These are phyloP conservation scores for Mylabris phalerata DNA, from an alignment of 1,140 invertebrate genomes.

Conservation along the genomic window DNA sequence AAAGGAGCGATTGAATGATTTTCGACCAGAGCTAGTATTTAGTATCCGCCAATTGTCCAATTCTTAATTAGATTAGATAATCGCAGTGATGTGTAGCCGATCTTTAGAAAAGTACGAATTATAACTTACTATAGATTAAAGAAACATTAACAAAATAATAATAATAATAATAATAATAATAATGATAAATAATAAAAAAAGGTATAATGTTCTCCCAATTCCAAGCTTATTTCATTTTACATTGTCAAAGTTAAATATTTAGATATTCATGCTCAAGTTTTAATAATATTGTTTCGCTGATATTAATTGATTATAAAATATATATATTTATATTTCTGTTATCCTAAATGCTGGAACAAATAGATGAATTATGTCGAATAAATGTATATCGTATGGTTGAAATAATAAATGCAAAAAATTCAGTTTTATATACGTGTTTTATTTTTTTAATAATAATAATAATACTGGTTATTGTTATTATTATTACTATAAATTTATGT, in stretches of 20 bases:
- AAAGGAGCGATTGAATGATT: slow-evolving; percentile 27
- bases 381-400: slow-evolving; percentile 37
- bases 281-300: slow-evolving; percentile 18
- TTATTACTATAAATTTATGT: no score
- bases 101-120: slow-evolving; percentile 24
- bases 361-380: slow-evolving; percentile 36
- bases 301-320: slow-evolving; percentile 12
- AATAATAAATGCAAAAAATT: slow-evolving; percentile 36
- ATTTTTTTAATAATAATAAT: no score
- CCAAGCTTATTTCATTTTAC: slow-evolving; percentile 27
- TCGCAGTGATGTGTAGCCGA: slow-evolving; percentile 30
- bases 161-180: no score
- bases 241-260: slow-evolving; percentile 8
- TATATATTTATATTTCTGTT: slow-evolving; percentile 21
- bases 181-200: slow-evolving; percentile 8
- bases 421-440: slow-evolving; percentile 6
- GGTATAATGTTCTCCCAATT: slow-evolving; percentile 27
- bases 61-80: slow-evolving; percentile 28
- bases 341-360: slow-evolving; percentile 31
- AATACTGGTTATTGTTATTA: no score
- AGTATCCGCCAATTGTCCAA: slow-evolving; percentile 25
- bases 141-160: no score
- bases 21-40: slow-evolving; percentile 25
- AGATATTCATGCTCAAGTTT: slow-evolving; percentile 28
- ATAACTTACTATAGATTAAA: slow-evolving; percentile 5